These are phyloP conservation scores for Prunella himalayana DNA, from an alignment of 2,113 vertebrate species.

Conservation along the genomic window DNA sequence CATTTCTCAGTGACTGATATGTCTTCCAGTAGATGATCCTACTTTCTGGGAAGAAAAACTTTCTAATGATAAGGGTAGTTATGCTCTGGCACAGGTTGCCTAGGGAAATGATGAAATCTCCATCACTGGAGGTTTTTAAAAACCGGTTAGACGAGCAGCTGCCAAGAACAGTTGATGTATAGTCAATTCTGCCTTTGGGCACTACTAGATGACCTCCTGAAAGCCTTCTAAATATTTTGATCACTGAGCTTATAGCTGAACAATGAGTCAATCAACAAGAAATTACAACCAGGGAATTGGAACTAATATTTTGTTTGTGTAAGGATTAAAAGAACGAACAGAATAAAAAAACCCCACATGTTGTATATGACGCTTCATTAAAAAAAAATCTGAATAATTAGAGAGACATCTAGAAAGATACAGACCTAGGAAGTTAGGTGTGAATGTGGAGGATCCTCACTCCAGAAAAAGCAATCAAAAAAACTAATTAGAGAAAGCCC, in stretches of 20 bases:
- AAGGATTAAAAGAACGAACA: background rate
- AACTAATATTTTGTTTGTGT: background rate
- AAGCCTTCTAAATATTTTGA: background rate
- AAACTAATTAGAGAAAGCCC: background rate
- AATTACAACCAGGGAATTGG: background rate
- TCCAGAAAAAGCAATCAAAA: background rate
- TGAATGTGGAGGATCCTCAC: background rate
- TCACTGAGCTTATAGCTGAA: background rate
- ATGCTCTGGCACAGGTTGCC: slow-evolving; percentile 21
- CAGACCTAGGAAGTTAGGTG: background rate
- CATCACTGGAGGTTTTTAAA: slow-evolving; percentile 13
- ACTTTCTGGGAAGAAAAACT: background rate
- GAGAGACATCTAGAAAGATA: background rate
- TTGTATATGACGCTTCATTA: background rate
- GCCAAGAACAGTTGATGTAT: background rate
- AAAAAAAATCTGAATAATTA: background rate
- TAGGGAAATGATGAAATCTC: slow-evolving; percentile 52
- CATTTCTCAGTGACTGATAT: background rate
- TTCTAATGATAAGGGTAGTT: slow-evolving; percentile 37
- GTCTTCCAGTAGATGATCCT: background rate
- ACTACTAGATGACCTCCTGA: background rate
- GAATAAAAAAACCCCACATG: background rate
- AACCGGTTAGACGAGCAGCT: slow-evolving; percentile 35
- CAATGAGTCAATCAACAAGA: background rate
- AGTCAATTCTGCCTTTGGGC: slow-evolving; percentile 31